Base-by-base conservation (phyloP, 2,797 vertebrate genomes). In the Myiotriccus ornatus region DNA sequence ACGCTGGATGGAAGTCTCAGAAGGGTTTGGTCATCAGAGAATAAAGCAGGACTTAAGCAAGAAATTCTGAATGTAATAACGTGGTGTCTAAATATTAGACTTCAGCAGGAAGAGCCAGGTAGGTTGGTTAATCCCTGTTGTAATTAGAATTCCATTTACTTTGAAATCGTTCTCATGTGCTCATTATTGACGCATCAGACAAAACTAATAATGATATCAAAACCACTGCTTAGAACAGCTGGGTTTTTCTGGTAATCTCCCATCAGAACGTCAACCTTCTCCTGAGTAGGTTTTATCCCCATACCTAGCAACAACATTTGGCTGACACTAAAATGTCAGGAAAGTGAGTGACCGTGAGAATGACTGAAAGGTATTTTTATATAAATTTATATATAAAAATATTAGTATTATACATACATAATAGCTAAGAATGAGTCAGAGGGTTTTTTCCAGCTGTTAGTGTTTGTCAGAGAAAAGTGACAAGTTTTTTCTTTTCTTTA, bases 331-430 rank as follows among this genome's bases (percentile, higher is more conserved):
- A 84, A 67, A 86, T 1, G 0, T 46, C 44, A 85, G 25, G 7
- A 44, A 62, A 79, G 9, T 12, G 16, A 62, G 8, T 56, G 28
- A 2, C 24, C 8, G 14, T 27, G 47, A 49, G 47, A 14, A 49
- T 49, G 47, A 24, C 24, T 49, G 15, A 49, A 49, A 25, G 24
- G 47, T 25, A 47, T 47, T 47, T 47, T 25, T 47, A 47, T 47
- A 47, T 4, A 25, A 47, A 47, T 49, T 43, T 56, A 9, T 37
- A 18, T n/a, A 43, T 22, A 43, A 34, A 83, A 46, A 39, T 50
- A 70, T 6, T 27, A 9, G 1, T 30, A 44, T 8, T 39, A 12
- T 17, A 2, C 30, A 10, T 9, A 34, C 1, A 1, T 43, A 22
- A 24, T 15, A 44, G 8, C 24, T 7, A 59, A 67, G 7, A 49